Evolutionary conservation across 2,888 invertebrate species (phyloP).

Genomic region (Tryphoninae sp.): DNA sequence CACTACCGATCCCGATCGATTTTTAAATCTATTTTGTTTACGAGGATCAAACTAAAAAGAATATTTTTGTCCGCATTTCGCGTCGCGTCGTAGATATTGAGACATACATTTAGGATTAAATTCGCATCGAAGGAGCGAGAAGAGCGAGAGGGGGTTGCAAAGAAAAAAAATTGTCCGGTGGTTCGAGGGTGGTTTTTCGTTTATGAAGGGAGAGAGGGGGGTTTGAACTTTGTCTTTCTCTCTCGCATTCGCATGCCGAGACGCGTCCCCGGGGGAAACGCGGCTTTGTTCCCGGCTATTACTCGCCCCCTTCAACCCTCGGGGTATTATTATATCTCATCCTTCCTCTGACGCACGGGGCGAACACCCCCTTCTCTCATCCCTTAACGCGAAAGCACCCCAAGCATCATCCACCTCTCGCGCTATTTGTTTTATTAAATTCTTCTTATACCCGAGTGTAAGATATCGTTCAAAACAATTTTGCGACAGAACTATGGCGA

Average conservation of each 20-base stretch:
- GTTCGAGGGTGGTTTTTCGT: constrained; percentile 53
- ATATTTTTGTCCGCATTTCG: constrained; percentile 8
- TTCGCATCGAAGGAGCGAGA: constrained; percentile 71
- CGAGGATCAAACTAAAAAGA: background rate
- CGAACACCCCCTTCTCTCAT: constrained; percentile 58
- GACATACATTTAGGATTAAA: constrained; percentile 78
- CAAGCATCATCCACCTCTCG: constrained; percentile 51
- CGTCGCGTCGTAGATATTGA: constrained; percentile 70
- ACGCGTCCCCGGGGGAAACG: constrained; percentile 62
- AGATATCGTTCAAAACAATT: too few relatives aligned
- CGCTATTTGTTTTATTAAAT: constrained; percentile 81
- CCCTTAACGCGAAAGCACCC: constrained; percentile 49
- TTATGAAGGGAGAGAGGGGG: constrained; percentile 37
- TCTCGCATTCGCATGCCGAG: constrained; percentile 49
- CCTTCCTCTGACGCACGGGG: constrained; percentile 71
- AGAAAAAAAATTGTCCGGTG: constrained; percentile 51
- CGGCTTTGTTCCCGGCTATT: constrained; percentile 81
- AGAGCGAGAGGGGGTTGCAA: constrained; percentile 45
- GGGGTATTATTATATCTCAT: constrained; percentile 81
- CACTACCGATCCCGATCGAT: background rate
- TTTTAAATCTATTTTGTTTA: background rate
- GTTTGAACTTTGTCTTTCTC: constrained; percentile 27
- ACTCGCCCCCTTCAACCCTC: constrained; percentile 79
- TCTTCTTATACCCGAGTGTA: constrained; percentile 71
- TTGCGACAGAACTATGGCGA: too few relatives aligned